Evolutionary conservation across 2,888 invertebrate genomes (phyloP), one percentile per base, ranked within the genome.

Genomic region (Mythimna loreyi): DNA sequence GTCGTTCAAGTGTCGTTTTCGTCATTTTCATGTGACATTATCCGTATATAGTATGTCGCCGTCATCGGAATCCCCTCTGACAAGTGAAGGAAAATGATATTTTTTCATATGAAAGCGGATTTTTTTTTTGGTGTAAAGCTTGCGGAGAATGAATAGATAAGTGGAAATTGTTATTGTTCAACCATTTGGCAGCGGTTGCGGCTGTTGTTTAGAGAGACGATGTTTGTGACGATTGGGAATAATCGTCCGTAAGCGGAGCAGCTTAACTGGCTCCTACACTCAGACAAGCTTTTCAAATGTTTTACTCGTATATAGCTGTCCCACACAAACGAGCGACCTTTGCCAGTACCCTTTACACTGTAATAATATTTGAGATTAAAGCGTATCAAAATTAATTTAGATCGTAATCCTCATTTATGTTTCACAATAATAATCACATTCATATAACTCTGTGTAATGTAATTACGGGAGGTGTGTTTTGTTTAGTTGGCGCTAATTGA

Each of bases 11-110:
- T 83, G 83, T 82, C 83, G 82, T 82, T 85, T 85, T 85, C 79
- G 80, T 87, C 85, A 87, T 85, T 84, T 85, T 85, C 83, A 76
- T 83, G 83, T 76, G 83, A 80, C 81, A 85, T 85, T 87, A 87
- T 85, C 84, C 81, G 75, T 81, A 78, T 86, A 83, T 84, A 80
- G 83, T 81, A 79, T 79, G 84, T 85, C 86, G 79, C 62, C 81
- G 86, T 84, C 87, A 83, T 84, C 75, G 77, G 76, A 82, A 87
- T 85, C 83, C 83, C 72, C 78, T 80, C 72, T 81, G 83, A 85
- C 79, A n/a, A n/a, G 80, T 81, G 80, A 74, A 74, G 62, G 80
- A 80, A 85, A 84, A 84, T 83, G 73, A 84, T 85, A 84, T 85
- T 83, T 84, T 80, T 85, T 74, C 40, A 75, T 72, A 85, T 76